phyloP scores from a whole-genome alignment of 2,113 vertebrate genomes.

The Cervus canadensis region DNA sequence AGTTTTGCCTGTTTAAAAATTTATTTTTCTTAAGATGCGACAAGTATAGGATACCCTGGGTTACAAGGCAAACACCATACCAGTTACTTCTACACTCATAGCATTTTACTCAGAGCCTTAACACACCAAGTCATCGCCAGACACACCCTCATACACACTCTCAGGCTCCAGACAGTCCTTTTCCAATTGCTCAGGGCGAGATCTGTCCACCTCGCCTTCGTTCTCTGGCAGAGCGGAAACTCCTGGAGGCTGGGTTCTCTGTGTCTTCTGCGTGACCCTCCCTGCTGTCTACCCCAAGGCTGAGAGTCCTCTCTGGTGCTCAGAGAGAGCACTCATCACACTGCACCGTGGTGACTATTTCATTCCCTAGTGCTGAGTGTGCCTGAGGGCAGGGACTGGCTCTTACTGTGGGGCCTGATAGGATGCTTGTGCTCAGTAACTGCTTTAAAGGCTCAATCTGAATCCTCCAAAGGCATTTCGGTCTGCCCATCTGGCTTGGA shows the following conservation, averaged over 20 bases:
- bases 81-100: background rate
- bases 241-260: background rate
- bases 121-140: background rate
- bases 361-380: background rate
- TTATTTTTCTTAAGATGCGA: background rate
- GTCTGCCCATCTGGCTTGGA: background rate
- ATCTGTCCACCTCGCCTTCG: background rate
- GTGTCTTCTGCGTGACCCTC: background rate
- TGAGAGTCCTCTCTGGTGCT: background rate
- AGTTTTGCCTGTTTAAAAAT: background rate
- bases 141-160: background rate
- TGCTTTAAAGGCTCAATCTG: background rate
- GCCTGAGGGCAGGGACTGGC: background rate
- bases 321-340: background rate
- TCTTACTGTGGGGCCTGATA: background rate
- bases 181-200: background rate
- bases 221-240: background rate
- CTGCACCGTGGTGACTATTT: background rate
- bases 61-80: background rate
- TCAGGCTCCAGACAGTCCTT: too few species aligned
- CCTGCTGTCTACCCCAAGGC: background rate
- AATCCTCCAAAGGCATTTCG: background rate
- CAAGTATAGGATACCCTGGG: background rate
- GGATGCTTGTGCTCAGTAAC: background rate
- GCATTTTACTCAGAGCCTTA: background rate